phyloP scores from a whole-genome alignment of 2,888 invertebrate species.

The Metallyticus violacea region DNA sequence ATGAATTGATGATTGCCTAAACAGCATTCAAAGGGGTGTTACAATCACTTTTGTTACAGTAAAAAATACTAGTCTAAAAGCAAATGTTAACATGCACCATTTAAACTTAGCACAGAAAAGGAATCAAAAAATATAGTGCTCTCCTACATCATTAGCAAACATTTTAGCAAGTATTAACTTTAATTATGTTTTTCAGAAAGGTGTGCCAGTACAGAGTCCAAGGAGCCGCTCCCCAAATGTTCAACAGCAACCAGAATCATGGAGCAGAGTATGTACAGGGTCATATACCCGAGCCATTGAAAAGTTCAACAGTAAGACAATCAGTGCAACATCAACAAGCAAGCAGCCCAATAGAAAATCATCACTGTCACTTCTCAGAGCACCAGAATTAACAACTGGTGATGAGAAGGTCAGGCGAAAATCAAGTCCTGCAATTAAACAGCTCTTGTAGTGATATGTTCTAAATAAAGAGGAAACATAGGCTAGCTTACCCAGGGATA shows the following conservation, averaged over 20 bases:
- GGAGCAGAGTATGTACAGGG: constrained; percentile 49
- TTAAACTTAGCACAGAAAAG: too few relatives aligned
- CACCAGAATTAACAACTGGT: background rate
- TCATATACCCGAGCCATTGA: constrained; percentile 50
- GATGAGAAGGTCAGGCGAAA: constrained; percentile 28
- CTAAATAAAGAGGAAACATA: background rate
- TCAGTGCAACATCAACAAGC: background rate
- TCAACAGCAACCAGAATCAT: constrained; percentile 32
- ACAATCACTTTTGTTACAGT: too few relatives aligned
- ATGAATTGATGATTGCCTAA: too few relatives aligned
- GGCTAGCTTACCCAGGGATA: background rate
- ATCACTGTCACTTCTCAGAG: background rate
- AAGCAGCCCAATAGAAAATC: background rate
- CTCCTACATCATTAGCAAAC: too few relatives aligned
- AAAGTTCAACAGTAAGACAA: constrained; percentile 43
- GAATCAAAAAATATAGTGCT: too few relatives aligned
- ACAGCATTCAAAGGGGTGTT: too few relatives aligned
- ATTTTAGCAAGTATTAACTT: too few relatives aligned
- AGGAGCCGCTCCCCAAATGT: constrained; percentile 27
- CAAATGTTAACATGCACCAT: too few relatives aligned
- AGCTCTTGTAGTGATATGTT: background rate
- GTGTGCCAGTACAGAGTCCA: background rate
- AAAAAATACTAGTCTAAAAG: too few relatives aligned
- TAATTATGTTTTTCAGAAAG: background rate
- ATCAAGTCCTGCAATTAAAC: constrained; percentile 28